Base-by-base conservation (phyloP, 2,888 invertebrate species). In the Tenthredo notha region DNA sequence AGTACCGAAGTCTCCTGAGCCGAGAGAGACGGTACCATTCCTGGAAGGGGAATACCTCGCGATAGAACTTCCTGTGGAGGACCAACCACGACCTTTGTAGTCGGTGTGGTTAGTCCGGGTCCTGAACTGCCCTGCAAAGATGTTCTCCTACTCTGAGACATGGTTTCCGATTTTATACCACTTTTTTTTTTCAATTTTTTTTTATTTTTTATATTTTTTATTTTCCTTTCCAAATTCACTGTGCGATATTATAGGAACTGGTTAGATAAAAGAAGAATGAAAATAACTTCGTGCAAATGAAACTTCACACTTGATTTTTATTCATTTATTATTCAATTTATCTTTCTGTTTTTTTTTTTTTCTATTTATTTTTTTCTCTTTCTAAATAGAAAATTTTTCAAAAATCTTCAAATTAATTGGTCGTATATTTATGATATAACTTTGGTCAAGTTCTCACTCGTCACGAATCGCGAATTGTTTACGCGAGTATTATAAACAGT, bases 11-110 rank as follows among this genome's bases (percentile, higher is more conserved):
- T 90, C 47, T 72, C 88, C 86, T 15, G 77, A 82, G 83, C 87
- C 87, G 47, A 87, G 12, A 65, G 74, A 12, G 90, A 86, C 50
- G 90, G 90, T 82, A 92, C 92, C 92, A 92, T 92, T 87, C 92
- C 93, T 3, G 92, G 92, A 86, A 93, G 82, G n/a, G 93, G 93
- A 86, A 93, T 92, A 84, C 92, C 92, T 61, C 91, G 90, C 65
- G 90, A 90, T 86, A 91, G 91, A 85, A 90, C 88, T 86, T 92
- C 92, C 85, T 91, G 91, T 74, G 89, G 88, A 85, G 89, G 88
- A 70, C 88, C 89, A 47, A 90, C 29, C 18, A 9, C 67, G 50
- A 83, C 47, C 29, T 83, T 83, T 25, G 92, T 85, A 89, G 88
- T 87, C 91, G 92, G 84, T 90, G 90, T 83, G 88, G 88, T 84